phyloP scores from a whole-genome alignment of 2,113 vertebrate species.

The Haemorhous mexicanus region DNA sequence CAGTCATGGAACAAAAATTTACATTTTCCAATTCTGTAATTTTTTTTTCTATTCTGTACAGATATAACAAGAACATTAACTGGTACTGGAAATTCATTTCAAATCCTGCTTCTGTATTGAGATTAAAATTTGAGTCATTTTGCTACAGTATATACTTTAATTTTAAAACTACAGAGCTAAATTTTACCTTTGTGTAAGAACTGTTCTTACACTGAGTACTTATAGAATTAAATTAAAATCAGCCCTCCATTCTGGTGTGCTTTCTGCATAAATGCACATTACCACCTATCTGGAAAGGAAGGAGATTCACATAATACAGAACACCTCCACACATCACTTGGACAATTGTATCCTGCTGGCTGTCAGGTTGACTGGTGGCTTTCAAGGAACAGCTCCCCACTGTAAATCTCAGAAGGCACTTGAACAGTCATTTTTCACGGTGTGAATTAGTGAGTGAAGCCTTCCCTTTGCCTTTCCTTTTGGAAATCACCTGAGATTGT shows the following conservation, averaged over 20 bases:
- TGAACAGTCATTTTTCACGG: constrained; percentile 53
- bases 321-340: constrained; percentile 35
- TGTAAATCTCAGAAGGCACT: constrained; percentile 58
- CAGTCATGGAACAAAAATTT: background rate
- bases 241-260: background rate
- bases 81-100: background rate
- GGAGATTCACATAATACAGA: background rate
- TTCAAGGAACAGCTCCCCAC: constrained; percentile 20
- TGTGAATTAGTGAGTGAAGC: constrained; percentile 46
- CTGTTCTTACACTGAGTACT: background rate
- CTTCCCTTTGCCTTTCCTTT: constrained; percentile 27
- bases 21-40: background rate
- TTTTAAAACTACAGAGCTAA: constrained; percentile 5
- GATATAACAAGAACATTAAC: background rate
- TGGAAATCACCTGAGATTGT: constrained; percentile 52
- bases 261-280: background rate
- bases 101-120: background rate
- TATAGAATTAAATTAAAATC: constrained; percentile 19
- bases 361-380: constrained; percentile 46
- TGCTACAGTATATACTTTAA: background rate
- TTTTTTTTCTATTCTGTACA: background rate
- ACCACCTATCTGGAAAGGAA: background rate
- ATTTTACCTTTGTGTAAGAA: constrained; percentile 3
- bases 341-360: constrained; percentile 31
- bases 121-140: constrained; percentile 3